A percentile compares a stretch with the other conserved stretches of the same genome.
Conservation (phyloP, 2,113 vertebrate genomes). For the Clarias batrachus region DNA sequence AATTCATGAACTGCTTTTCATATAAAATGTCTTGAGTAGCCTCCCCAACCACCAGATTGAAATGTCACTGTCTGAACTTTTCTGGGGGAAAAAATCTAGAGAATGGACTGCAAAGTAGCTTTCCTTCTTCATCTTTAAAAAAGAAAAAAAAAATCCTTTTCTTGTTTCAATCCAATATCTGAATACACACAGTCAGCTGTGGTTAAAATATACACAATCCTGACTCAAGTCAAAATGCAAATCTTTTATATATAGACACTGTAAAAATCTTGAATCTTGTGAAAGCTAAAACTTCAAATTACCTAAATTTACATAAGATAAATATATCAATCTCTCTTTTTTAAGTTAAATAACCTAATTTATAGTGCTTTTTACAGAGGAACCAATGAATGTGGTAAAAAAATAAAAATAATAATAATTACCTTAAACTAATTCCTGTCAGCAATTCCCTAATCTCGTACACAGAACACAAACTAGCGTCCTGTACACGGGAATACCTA, state of each 20-base stretch:
- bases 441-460: no score
- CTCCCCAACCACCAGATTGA: constrained; percentile 2
- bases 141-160: not conserved
- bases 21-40: not conserved
- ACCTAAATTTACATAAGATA: not conserved
- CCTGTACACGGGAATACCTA: no score
- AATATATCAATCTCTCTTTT: not conserved
- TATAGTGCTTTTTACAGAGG: not conserved
- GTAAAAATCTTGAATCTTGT: no score
- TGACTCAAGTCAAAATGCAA: not conserved
- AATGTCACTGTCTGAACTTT: constrained; percentile 25
- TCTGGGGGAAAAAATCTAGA: not conserved
- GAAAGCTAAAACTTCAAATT: not conserved
- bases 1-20: constrained; percentile 6
- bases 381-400: not conserved
- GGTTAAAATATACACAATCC: not conserved
- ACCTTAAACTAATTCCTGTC: no score
- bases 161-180: not conserved
- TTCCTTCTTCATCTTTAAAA: not conserved
- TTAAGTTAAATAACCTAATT: not conserved
- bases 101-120: not conserved
- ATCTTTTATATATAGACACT: not conserved
- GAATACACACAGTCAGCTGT: not conserved
- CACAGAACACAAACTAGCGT: no score
- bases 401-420: no score